A percentile compares a stretch with the other conserved stretches of the same genome.
These are phyloP conservation scores for Muscicapa striata DNA, from an alignment of 2,797 vertebrate species.

Conservation along the genomic window DNA sequence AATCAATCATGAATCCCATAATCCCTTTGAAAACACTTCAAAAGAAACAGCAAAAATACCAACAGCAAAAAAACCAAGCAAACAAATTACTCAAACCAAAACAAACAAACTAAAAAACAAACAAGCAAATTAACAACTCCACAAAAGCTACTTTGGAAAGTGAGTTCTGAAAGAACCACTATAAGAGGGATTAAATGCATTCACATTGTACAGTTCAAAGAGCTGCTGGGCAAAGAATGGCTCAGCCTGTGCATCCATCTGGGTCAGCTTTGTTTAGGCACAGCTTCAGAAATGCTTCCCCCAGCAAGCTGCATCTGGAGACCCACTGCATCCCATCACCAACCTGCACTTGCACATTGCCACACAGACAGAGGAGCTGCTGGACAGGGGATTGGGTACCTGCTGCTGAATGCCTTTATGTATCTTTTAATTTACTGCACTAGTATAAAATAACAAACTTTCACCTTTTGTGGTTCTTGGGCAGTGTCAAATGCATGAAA, in stretches of 20 bases:
- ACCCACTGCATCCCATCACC: neutral
- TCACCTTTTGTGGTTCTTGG: neutral
- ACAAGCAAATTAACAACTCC: neutral
- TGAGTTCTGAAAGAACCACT: neutral
- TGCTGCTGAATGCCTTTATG: neutral
- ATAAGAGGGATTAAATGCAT: neutral
- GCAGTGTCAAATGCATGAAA: neutral
- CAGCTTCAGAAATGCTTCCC: neutral
- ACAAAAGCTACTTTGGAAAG: neutral
- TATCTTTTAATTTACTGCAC: neutral
- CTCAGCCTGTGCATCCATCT: fast-evolving
- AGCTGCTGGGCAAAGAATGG: neutral
- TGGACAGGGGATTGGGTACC: neutral
- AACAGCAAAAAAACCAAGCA: neutral
- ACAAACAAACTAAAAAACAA: neutral
- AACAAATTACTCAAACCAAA: neutral
- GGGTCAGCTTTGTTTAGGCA: neutral
- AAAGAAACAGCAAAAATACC: neutral
- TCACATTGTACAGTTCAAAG: neutral
- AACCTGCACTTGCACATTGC: neutral
- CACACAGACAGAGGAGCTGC: neutral
- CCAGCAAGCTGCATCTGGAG: neutral
- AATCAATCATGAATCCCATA: neutral
- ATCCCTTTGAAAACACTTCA: neutral
- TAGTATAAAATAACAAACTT: neutral